Conservation (phyloP, 2,797 vertebrate species). For the Rachycentron canadum region DNA sequence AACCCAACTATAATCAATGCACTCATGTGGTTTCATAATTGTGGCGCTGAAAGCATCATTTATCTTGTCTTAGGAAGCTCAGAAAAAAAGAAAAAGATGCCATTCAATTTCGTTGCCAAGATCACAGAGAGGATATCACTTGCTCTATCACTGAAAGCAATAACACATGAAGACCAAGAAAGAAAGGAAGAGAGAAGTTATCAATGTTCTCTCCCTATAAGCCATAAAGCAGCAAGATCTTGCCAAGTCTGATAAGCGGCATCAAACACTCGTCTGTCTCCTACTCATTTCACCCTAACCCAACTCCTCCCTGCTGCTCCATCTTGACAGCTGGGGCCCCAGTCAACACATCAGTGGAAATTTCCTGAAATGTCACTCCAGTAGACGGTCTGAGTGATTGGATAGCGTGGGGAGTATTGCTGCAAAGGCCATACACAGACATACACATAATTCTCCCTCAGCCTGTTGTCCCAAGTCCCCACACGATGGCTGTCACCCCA, state of each 20-base stretch:
- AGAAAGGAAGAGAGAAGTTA: constrained; percentile 63
- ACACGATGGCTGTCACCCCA: constrained; percentile 68
- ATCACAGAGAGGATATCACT: constrained; percentile 58
- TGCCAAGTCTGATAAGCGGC: constrained; percentile 73
- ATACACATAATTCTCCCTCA: constrained; percentile 45
- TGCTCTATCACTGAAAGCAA: constrained; percentile 64
- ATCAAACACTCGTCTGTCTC: constrained; percentile 44
- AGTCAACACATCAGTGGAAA: constrained; percentile 76
- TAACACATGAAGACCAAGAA: constrained; percentile 40
- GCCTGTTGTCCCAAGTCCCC: constrained; percentile 53
- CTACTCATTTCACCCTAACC: constrained; percentile 53
- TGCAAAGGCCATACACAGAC: constrained; percentile 54
- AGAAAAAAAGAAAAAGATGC: constrained; percentile 54
- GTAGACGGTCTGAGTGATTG: constrained; percentile 61
- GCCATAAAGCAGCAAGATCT: constrained; percentile 66
- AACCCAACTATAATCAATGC: constrained; percentile 32
- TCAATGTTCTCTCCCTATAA: constrained; percentile 57
- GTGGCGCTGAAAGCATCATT: constrained; percentile 41
- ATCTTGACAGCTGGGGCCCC: constrained; percentile 71
- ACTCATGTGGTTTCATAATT: constrained; percentile 51
- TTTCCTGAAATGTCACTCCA: constrained; percentile 79
- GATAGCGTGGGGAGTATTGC: constrained; percentile 48
- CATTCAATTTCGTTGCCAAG: constrained; percentile 51
- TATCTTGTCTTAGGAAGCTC: constrained; percentile 53
- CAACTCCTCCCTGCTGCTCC: constrained; percentile 41